Evolutionary conservation across 2,888 invertebrate species (phyloP).

Genomic region (Emmelina monodactyla): DNA sequence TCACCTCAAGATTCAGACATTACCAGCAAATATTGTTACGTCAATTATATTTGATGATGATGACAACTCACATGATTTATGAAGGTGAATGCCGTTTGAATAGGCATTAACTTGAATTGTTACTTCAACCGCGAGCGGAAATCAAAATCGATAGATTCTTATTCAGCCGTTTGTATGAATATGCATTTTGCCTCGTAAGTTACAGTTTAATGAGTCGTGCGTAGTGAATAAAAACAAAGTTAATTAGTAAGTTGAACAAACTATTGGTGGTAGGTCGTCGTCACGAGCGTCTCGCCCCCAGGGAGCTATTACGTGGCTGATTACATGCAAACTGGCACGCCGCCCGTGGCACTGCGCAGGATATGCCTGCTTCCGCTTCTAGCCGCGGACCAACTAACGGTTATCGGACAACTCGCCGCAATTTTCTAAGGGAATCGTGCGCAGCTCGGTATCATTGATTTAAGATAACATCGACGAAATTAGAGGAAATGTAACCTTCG

Average conservation of each 20-base stretch:
- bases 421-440: conserved; percentile 18
- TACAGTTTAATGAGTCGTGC: too few species aligned
- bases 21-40: background rate
- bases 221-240: too few species aligned
- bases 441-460: background rate
- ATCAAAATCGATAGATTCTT: too few species aligned
- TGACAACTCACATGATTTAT: background rate
- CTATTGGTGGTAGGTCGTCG: background rate
- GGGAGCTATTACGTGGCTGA: conserved; percentile 28
- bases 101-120: too few species aligned
- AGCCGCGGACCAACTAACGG: conserved; percentile 36
- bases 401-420: conserved; percentile 24
- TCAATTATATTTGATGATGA: background rate
- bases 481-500: too few species aligned
- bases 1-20: background rate
- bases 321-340: conserved; percentile 30
- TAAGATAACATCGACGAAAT: background rate
- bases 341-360: conserved; percentile 36
- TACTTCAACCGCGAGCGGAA: too few species aligned
- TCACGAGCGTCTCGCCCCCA: conserved; percentile 16
- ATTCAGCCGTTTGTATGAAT: too few species aligned
- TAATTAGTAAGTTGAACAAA: background rate
- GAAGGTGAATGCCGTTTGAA: too few species aligned
- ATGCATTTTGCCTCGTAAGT: too few species aligned
- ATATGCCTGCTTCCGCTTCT: conserved; percentile 52